Evolutionary conservation across 1,140 invertebrate species (phyloP), one percentile per base, ranked within the genome.

Genomic region (Sminthurinus signatus): DNA sequence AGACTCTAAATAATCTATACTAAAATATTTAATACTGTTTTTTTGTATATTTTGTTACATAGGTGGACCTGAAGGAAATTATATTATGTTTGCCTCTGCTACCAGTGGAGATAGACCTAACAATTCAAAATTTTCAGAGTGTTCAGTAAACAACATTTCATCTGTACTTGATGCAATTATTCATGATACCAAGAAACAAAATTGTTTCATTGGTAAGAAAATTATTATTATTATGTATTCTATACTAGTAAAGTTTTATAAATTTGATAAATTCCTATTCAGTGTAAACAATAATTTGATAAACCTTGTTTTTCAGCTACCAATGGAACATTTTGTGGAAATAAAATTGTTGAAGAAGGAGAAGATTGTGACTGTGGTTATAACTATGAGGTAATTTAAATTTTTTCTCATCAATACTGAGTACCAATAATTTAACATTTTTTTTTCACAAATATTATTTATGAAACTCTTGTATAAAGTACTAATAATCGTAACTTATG

Each of bases 341-440:
- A 99, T 77, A 96, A 96, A 79, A 97, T 99, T 73, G 93, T 96
- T 0, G 96, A 99, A 78, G 87, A 86, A 31, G 93, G 91, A 15
- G 96, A 99, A 78, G 90, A 99, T 78, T 99, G 96, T 75, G 67
- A 99, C 78, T 99, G 96, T 76, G 96, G 96, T 25, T 99, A 96
- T 76, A 90, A 95, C 74, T 85, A 90, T 61, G 83, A 85, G 23
- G n/a, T n/a, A n/a, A n/a, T n/a, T n/a, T n/a, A n/a, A n/a, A n/a
- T n/a, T n/a, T n/a, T n/a, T n/a, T n/a, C n/a, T n/a, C n/a, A n/a
- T n/a, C n/a, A n/a, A n/a, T n/a, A n/a, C n/a, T n/a, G n/a, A n/a
- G n/a, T n/a, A n/a, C n/a, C n/a, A n/a, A n/a, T n/a, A n/a, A n/a
- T n/a, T n/a, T n/a, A n/a, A n/a, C n/a, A n/a, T n/a, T n/a, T n/a